Evolutionary conservation across 2,113 vertebrate genomes (phyloP), one percentile per base, ranked within the genome.

Genomic region (Anseranas semipalmata): DNA sequence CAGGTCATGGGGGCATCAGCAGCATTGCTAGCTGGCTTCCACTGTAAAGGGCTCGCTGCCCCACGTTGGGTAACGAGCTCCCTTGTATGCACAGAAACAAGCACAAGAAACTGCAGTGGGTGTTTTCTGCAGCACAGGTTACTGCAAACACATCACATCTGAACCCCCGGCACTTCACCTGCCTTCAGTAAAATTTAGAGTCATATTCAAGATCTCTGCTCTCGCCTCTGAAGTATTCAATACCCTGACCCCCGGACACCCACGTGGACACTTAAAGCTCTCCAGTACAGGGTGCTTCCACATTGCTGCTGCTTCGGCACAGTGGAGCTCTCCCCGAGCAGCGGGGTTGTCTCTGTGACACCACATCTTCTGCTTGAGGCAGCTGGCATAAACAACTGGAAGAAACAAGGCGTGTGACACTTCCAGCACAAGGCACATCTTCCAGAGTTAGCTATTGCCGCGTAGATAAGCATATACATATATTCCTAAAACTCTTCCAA

Each of bases 51-150:
- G 20, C 50, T 83, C 1, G 0, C 37, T 56, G 74, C 46, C 82
- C 58, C 39, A 20, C 22, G 62, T 28, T 74, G 66, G 75, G 39
- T 78, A 88, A 96, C 59, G 53, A 90, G 82, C 43, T 85, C 41
- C 78, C 43, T 75, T 17, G 9, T 35, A 71, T 15, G 2, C 72
- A 86, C 24, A 59, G 76, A 89, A 89, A 80, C 15, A 41, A 78
- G 43, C 53, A 80, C n/a, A n/a, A 55, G 50, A 76, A 35, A 17
- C 6, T 37, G 11, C 67, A 63, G 50, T 60, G 52, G 15, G 24
- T 16, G 12, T 37, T 67, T 80, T 30, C 63, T 79, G 46, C 58
- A 88, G 53, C 72, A 32, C n/a, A 50, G 62, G 52, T 48, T 73
- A 16, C 63, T 75, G 60, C 83, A 88, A 50, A 63, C 17, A n/a